Evolutionary conservation across 1,140 invertebrate genomes (phyloP), one percentile per base, ranked within the genome.

Genomic region (Euura lappo): DNA sequence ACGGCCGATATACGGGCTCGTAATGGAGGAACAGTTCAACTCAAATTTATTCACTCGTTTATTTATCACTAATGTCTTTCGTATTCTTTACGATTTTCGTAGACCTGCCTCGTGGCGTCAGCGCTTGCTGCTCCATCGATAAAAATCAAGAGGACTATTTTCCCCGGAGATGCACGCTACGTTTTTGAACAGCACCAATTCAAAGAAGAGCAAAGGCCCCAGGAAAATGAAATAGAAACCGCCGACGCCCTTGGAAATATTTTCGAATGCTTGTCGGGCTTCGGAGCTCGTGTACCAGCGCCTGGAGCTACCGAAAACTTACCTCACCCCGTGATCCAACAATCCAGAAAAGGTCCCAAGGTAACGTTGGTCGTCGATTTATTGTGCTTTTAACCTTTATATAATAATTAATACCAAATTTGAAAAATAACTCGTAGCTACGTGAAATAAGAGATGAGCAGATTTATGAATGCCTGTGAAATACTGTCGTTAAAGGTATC

Each of bases 151-250:
- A 76, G 84, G 10, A 78, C 81, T 2, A 81, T 86, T 65, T 69
- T 86, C 11, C 82, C 84, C 1, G 86, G 85, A 3, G 85, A 87
- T 68, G 68, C 84, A 44, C 84, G 85, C 7, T 87, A 83, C 60
- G 82, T 28, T 28, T 28, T 28, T 1, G 28, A 28, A 28, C 28
- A 28, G 28, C 28, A 79, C 44, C 74, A 74, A 4, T 72, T 79
- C 2, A 77, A 80, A 65, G 68, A 74, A 3, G 74, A 74, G 4
- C 51, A 60, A 3, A n/a, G 6, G 8, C 51, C 10, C 51, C 51
- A 60, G 2, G 8, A 60, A n/a, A 71, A 71, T 13, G 69, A 70
- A 65, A 65, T 79, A 28, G 70, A 81, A 66, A 44, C 73, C 3
- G 46, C 45, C 0, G 76, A 65, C 74, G 45, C 75, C 6, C 4